Conservation (phyloP, 2,113 vertebrate genomes). For the Bungarus multicinctus region DNA sequence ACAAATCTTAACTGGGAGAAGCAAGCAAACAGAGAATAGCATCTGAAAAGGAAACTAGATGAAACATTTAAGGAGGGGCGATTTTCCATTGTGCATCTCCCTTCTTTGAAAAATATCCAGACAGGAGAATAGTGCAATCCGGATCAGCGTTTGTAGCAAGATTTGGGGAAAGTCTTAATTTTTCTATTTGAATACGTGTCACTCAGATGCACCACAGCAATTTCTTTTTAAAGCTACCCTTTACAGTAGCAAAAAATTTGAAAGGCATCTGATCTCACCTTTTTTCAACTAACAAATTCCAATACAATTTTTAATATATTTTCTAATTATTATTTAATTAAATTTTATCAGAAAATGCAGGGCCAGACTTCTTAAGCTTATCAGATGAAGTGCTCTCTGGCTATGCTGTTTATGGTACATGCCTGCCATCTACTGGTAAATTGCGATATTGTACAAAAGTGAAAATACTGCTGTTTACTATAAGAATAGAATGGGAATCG, state of each 20-base stretch:
- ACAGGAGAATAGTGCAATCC: not conserved
- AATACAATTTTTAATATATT: not conserved
- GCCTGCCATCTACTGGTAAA: conserved; percentile 58
- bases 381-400: not conserved
- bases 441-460: not conserved
- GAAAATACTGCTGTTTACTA: not conserved
- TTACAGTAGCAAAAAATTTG: not conserved
- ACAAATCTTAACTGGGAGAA: not conserved
- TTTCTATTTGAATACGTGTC: not conserved
- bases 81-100: not conserved
- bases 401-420: not conserved
- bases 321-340: not conserved
- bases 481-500: no score
- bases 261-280: not conserved
- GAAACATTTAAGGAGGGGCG: not conserved
- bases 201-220: not conserved
- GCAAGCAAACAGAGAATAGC: not conserved
- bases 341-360: not conserved
- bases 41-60: not conserved
- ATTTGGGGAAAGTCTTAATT: not conserved
- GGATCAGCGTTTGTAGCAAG: not conserved
- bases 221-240: not conserved
- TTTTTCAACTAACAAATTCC: not conserved
- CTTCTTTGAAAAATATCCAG: not conserved
- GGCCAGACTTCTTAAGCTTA: not conserved